A percentile compares a stretch with the other conserved stretches of the same genome.
Conservation (phyloP, 2,113 vertebrate genomes). For the Psophia crepitans region DNA sequence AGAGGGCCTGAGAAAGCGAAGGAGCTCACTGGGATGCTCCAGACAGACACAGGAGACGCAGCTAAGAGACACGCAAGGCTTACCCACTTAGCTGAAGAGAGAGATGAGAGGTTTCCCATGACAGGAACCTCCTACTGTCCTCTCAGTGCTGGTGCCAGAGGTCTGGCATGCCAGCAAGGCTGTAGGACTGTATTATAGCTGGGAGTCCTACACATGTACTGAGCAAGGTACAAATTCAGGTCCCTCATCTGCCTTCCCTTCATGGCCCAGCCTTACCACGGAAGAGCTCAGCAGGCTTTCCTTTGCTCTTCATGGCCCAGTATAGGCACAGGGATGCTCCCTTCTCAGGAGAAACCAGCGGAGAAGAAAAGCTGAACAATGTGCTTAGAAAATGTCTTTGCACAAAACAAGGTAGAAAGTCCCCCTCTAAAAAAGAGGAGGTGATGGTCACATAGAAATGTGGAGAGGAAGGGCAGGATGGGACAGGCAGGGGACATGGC, state of each 20-base stretch:
- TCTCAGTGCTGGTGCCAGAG: neutral
- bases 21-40: neutral
- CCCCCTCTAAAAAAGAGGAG: neutral
- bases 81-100: neutral
- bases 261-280: neutral
- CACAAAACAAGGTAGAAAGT: neutral
- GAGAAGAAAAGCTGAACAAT: neutral
- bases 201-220: neutral
- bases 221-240: neutral
- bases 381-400: neutral
- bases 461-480: neutral
- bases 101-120: neutral
- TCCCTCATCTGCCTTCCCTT: neutral
- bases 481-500: neutral
- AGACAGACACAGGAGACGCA: neutral
- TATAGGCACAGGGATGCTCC: neutral
- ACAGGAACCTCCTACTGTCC: neutral
- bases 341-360: neutral
- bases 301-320: neutral
- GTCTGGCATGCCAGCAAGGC: neutral
- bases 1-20: neutral
- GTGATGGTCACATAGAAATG: no score
- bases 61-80: neutral
- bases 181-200: neutral
- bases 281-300: neutral